Evolutionary conservation across 2,113 vertebrate species (phyloP).

Genomic region (Marmota flaviventris): DNA sequence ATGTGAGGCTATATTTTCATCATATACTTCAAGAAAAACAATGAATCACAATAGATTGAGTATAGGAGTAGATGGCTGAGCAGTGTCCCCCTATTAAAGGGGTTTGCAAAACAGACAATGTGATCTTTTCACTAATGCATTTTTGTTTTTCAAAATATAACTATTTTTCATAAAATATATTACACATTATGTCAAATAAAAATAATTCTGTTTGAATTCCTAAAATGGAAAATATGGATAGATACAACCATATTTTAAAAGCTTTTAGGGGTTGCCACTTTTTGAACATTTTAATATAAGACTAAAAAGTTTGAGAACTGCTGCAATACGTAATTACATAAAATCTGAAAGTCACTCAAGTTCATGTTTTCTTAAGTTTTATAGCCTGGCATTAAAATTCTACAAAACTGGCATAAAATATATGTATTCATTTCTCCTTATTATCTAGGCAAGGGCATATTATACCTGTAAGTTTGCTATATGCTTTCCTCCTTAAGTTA

Average conservation of each 20-base stretch:
- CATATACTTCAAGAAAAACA: neutral
- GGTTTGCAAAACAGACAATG: neutral
- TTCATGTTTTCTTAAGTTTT: constrained; percentile 28
- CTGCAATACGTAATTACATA: neutral
- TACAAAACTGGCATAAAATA: neutral
- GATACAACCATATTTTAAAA: neutral
- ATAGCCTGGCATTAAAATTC: neutral
- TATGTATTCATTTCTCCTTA: neutral
- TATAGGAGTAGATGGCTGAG: neutral
- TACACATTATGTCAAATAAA: neutral
- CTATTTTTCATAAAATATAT: constrained; percentile 35
- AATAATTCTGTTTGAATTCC: neutral
- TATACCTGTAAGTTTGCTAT: neutral
- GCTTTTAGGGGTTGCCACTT: neutral
- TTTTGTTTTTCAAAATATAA: neutral
- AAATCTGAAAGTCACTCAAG: neutral
- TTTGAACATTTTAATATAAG: neutral
- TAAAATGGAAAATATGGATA: neutral
- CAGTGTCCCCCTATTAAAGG: neutral
- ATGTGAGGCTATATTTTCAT: neutral
- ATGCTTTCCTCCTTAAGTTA: neutral
- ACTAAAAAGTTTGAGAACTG: neutral
- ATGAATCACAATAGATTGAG: neutral
- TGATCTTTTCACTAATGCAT: neutral
- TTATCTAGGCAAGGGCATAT: neutral